Conservation (phyloP, 2,888 invertebrate species). For the Conistra vaccinii region DNA sequence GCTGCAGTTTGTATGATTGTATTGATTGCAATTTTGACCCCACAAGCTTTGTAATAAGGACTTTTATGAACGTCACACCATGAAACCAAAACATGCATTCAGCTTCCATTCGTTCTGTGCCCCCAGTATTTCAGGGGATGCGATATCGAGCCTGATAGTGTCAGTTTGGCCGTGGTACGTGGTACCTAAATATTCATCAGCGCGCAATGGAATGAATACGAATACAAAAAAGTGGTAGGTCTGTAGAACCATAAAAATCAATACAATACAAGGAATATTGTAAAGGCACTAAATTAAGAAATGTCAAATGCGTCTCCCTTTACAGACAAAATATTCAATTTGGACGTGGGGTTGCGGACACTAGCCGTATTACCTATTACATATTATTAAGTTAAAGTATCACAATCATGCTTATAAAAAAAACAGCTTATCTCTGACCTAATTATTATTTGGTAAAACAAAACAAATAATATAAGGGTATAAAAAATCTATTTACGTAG, state of each 20-base stretch:
- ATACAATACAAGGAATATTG: neutral
- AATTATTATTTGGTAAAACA: no score
- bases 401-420: no score
- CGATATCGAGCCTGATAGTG: neutral
- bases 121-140: slow-evolving; percentile 6
- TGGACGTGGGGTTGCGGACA: no score
- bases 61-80: neutral
- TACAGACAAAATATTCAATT: no score
- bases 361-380: no score
- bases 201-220: neutral
- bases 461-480: no score
- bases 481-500: no score
- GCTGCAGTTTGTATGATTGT: neutral
- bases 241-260: neutral
- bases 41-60: slow-evolving; percentile 3
- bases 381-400: no score
- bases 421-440: no score
- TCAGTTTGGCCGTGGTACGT: neutral
- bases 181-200: neutral
- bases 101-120: neutral
- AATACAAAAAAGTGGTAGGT: neutral
- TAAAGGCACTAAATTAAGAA: no score
- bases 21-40: neutral
- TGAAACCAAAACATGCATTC: neutral
- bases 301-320: no score